phyloP scores from a whole-genome alignment of 2,113 vertebrate genomes.

The Seriola quinqueradiata region DNA sequence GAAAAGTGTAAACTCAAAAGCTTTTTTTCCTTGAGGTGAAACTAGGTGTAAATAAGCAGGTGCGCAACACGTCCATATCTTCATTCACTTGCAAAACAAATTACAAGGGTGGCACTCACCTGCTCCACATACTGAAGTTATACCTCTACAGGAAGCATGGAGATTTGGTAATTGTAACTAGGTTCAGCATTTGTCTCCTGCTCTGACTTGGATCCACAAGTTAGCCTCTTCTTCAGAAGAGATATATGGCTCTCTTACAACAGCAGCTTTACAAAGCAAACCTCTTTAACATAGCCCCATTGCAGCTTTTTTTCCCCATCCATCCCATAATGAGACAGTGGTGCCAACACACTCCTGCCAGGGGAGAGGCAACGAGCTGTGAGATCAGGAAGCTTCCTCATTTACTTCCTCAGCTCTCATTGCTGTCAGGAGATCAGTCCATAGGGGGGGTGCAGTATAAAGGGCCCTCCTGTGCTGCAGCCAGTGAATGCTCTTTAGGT shows the following conservation, averaged over 20 bases:
- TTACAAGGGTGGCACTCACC: background rate
- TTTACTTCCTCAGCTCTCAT: conserved; percentile 19
- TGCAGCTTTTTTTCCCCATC: background rate
- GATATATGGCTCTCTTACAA: background rate
- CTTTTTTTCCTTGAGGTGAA: background rate
- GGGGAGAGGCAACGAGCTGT: conserved; percentile 17
- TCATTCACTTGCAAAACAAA: conserved; percentile 14
- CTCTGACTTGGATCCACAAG: background rate
- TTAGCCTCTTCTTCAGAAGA: background rate
- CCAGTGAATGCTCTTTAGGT: conserved; percentile 20
- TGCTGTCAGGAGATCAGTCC: conserved; percentile 24
- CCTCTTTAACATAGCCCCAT: background rate
- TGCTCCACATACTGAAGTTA: background rate
- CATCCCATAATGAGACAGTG: background rate
- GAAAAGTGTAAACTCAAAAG: background rate
- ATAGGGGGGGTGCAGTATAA: conserved; percentile 19
- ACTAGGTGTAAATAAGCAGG: conserved; percentile 23
- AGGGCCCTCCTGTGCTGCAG: conserved; percentile 25
- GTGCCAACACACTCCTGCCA: background rate
- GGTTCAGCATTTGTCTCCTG: background rate
- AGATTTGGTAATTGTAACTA: background rate
- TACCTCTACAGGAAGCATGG: background rate
- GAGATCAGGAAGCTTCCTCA: conserved; percentile 16
- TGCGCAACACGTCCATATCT: background rate
- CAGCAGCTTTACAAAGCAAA: background rate